Evolutionary conservation across 2,797 vertebrate species (phyloP), one percentile per base, ranked within the genome.

Genomic region (Pseudopleuronectes americanus): DNA sequence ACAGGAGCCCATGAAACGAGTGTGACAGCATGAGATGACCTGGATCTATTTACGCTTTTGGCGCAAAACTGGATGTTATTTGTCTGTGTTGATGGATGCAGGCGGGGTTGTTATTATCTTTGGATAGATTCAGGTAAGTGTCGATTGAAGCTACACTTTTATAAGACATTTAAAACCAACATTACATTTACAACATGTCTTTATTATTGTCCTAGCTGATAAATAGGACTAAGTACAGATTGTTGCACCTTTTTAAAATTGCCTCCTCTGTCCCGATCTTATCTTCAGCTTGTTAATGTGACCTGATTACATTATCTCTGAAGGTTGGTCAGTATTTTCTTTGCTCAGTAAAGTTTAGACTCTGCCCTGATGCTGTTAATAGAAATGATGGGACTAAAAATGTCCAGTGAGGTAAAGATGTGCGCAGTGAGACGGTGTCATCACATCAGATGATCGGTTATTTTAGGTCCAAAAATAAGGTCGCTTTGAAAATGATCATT

Each of bases 381-480:
- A 55, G 58, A 81, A 71, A 75, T 43, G 31, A 61, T 17, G 14
- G n/a, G 41, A 72, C 66, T 43, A 61, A 79, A 87, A 57, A 57
- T 76, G 66, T 75, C 66, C 59, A 57, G 60, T 76, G 77, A 81
- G 74, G 60, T 65, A 65, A 57, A 48, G 77, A 72, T 69, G 74
- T 84, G 85, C 71, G 84, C 77, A 80, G 76, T 76, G 81, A 79
- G 83, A 77, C 76, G 14, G 70, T 87, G 69, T 92, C 90, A 90
- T 75, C 84, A 62, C n/a, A 79, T 90, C 90, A 92, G 85, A 88
- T 88, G 89, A 84, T 76, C 68, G 23, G 87, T 92, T 93, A 93
- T 93, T 93, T 93, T 92, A 85, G 77, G 92, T 83, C 71, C 68
- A 54, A 79, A 87, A 93, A 90, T 70, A 92, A 92, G 92, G 92